Percentiles rank a stretch among this genome's conserved stretches.
Conservation (phyloP, 2,113 vertebrate species). For the Illadopsis cleaveri region DNA sequence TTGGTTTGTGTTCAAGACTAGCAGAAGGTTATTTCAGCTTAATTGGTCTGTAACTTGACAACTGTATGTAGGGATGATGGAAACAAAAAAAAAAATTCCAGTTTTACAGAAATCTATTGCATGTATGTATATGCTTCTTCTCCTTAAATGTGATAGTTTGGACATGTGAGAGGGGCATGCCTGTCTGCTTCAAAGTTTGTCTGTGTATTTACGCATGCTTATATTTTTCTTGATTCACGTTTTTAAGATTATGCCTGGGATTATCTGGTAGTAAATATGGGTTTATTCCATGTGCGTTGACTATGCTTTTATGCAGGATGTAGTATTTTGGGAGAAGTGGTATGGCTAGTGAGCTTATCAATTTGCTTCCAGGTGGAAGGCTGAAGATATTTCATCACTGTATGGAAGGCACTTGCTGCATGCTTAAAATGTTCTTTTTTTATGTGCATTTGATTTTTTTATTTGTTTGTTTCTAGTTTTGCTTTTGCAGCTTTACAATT, state of each 20-base stretch:
- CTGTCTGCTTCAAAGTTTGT: background rate
- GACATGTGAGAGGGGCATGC: background rate
- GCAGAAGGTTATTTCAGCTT: background rate
- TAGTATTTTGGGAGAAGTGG: background rate
- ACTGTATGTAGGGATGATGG: background rate
- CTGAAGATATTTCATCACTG: background rate
- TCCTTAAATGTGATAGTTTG: background rate
- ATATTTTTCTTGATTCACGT: background rate
- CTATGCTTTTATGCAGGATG: background rate
- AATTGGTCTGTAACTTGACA: background rate
- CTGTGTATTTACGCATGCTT: background rate
- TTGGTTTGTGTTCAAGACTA: slow-evolving; percentile 36
- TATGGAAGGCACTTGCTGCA: background rate
- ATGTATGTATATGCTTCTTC: background rate
- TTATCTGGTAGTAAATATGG: background rate
- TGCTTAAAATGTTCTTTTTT: background rate
- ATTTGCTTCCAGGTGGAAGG: background rate
- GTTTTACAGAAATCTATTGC: background rate
- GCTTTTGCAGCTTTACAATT: background rate
- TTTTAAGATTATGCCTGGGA: background rate
- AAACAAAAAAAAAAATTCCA: background rate
- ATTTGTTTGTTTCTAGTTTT: background rate
- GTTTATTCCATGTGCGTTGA: background rate
- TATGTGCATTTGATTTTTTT: background rate
- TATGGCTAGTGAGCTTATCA: background rate